Evolutionary conservation across 2,113 vertebrate genomes (phyloP), one percentile per base, ranked within the genome.

Genomic region (Rhizomys pruinosus): DNA sequence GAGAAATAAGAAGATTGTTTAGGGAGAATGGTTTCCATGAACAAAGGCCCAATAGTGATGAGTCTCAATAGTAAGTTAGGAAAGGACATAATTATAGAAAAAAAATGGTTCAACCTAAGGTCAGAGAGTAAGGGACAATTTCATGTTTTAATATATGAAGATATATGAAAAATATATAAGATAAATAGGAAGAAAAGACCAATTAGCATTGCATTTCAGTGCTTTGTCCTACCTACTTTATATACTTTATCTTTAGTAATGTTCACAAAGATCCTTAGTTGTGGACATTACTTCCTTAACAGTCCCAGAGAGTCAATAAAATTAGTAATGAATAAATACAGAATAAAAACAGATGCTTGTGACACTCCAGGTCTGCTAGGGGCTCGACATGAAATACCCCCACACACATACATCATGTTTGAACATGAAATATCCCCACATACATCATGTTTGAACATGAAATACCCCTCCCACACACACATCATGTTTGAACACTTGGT

Each of bases 241-340:
- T 15, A 66, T 0, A 78, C 0, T 55, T 86, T 73, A 71, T 82
- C 78, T 95, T 77, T 90, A 79, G 78, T 64, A 92, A 44, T 2
- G 1, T 11, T 81, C 29, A 79, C 34, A 73, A 85, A 7, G 34
- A 9, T 84, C 15, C 68, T 93, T 79, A 76, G 34, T 84, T 34
- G 19, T 27, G 72, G n/a, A 29, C 52, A 57, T 59, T 76, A 34
- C 29, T 84, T 74, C 16, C 13, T 89, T 39, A 71, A 44, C 32
- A 89, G 77, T 68, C 37, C 55, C 55, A 63, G 20, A 90, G 37
- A 94, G 68, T 90, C 81, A 73, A 23, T 76, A 81, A 15, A 47
- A 42, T 32, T n/a, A 76, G 52, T 42, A 55, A 90, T 82, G 9
- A 61, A 39, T 55, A 90, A 39, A 93, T 6, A 59, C 16, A 91